Evolutionary conservation across 2,888 invertebrate genomes (phyloP).

Genomic region (Clepsis dumicolana): DNA sequence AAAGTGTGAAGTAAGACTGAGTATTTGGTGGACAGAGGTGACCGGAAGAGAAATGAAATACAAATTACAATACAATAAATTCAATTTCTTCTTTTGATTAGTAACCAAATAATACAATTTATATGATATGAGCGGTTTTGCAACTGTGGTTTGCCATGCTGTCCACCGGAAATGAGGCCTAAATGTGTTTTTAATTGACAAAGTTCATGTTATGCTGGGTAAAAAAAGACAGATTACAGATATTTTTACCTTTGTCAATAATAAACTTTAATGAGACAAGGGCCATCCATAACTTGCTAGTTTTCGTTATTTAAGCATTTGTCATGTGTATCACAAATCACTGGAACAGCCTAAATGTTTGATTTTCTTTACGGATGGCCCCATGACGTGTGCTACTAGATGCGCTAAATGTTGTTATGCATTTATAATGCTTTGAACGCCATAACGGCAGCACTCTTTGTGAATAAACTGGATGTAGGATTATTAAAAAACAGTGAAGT

Average conservation of each 20-base stretch:
- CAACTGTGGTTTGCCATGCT: not conserved
- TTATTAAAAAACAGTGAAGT: conserved; percentile 6
- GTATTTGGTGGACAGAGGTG: not conserved
- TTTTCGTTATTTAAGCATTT: not conserved
- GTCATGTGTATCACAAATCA: too few species aligned
- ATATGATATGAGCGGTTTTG: not conserved
- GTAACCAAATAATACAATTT: not conserved
- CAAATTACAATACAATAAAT: not conserved
- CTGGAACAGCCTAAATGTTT: not conserved
- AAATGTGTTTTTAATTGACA: not conserved
- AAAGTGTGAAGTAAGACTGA: not conserved
- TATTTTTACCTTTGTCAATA: not conserved
- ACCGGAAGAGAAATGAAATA: not conserved
- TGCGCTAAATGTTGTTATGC: conserved; percentile 52
- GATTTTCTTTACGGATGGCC: conserved; percentile 4
- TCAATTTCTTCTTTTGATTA: not conserved
- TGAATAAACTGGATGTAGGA: conserved; percentile 22
- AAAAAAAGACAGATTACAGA: not conserved
- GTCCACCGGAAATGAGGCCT: not conserved
- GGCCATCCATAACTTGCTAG: not conserved
- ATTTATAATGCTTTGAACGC: conserved; percentile 73
- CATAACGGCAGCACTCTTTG: conserved; percentile 73
- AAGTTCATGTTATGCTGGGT: not conserved
- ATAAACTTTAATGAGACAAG: not conserved
- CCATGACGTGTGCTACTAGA: conserved; percentile 23